Percentiles rank a stretch among this genome's conserved stretches.
phyloP scores from a whole-genome alignment of 2,797 vertebrate species.

The Discoglossus pictus region DNA sequence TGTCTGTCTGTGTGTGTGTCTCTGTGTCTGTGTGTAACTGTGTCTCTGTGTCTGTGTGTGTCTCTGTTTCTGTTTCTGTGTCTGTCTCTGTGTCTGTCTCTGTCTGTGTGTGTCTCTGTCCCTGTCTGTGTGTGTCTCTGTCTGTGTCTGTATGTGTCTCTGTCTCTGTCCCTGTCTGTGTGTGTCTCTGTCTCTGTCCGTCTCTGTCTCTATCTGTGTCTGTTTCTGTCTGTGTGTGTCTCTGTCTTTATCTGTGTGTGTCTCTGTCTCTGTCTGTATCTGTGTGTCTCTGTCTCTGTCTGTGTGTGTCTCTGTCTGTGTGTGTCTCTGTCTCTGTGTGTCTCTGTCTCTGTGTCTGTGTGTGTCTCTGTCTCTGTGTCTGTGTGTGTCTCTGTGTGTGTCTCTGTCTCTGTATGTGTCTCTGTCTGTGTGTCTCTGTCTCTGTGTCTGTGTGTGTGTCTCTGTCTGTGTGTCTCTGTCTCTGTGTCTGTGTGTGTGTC shows the following conservation, averaged over 20 bases:
- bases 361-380: background rate
- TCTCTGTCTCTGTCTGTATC: background rate
- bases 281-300: background rate
- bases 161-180: too few relatives aligned
- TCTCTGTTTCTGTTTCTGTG: too few relatives aligned
- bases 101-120: background rate
- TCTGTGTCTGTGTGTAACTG: too few relatives aligned
- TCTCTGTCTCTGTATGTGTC: background rate
- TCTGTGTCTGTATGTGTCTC: too few relatives aligned
- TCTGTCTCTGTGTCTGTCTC: too few relatives aligned
- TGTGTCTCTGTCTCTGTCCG: too few relatives aligned
- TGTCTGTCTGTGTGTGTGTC: too few relatives aligned
- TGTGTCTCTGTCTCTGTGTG: background rate
- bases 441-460: background rate
- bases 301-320: background rate
- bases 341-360: background rate
- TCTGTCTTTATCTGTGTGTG: background rate
- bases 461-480: background rate
- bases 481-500: background rate
- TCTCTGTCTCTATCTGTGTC: too few relatives aligned
- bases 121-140: background rate
- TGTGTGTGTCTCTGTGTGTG: background rate
- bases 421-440: background rate
- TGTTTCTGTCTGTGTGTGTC: background rate
- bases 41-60: too few relatives aligned